Evolutionary conservation across 1,140 invertebrate species (phyloP).

Genomic region (Euglossa dilemma): DNA sequence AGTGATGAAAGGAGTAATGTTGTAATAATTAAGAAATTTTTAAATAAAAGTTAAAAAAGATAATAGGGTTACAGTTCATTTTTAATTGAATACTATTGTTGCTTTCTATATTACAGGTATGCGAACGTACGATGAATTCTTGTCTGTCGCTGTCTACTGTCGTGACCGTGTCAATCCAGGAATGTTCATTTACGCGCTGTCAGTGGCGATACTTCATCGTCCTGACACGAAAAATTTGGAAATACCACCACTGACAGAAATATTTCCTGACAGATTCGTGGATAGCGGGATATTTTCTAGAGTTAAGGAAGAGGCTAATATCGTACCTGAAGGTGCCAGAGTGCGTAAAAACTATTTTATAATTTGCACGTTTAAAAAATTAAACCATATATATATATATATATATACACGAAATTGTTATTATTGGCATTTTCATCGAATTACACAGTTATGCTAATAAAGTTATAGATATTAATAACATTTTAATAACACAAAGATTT

Average conservation of each 20-base stretch:
- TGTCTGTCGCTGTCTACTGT: constrained; percentile 87
- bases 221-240: constrained; percentile 88
- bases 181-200: constrained; percentile 90
- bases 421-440: no score
- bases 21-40: no score
- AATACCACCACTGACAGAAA: constrained; percentile 87
- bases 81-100: no score
- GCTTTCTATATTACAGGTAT: constrained; percentile 81
- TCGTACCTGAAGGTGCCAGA: constrained; percentile 85
- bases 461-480: no score
- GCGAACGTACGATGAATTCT: constrained; percentile 87
- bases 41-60: no score
- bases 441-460: no score
- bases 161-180: constrained; percentile 89
- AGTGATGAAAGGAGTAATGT: no score
- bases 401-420: no score
- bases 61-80: no score
- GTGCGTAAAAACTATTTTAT: constrained; percentile 74
- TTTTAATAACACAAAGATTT: no score
- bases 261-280: constrained; percentile 91
- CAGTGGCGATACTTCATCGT: constrained; percentile 89
- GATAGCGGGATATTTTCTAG: constrained; percentile 87
- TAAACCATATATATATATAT: no score
- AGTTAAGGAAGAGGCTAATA: constrained; percentile 86
- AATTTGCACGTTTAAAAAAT: no score